phyloP scores from a whole-genome alignment of 2,797 vertebrate genomes.

The Nannoperca australis region DNA sequence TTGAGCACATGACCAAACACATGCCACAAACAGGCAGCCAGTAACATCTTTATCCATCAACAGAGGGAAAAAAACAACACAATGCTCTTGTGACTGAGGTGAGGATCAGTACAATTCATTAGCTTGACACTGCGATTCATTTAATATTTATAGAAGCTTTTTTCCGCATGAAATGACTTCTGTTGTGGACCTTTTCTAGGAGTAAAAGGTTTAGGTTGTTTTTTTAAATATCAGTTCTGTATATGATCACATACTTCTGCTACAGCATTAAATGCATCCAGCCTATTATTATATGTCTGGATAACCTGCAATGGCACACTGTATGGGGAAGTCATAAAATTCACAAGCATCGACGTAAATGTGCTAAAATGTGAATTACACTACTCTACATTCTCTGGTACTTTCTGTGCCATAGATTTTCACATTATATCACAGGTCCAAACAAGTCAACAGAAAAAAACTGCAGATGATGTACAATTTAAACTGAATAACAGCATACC shows the following conservation, averaged over 20 bases:
- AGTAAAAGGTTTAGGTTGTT: neutral
- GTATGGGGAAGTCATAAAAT: neutral
- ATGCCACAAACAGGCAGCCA: constrained; percentile 48
- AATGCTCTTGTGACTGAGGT: constrained; percentile 22
- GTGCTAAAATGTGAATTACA: neutral
- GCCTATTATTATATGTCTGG: too few species aligned
- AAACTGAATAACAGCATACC: too few species aligned
- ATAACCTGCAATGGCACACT: neutral
- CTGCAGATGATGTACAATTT: too few species aligned
- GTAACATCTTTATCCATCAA: constrained; percentile 42
- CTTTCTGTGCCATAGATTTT: neutral
- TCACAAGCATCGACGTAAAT: neutral
- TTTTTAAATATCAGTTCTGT: neutral
- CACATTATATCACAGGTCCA: too few species aligned
- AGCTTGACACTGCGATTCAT: constrained; percentile 32
- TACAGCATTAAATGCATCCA: too few species aligned
- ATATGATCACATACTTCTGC: neutral
- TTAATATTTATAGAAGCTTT: constrained; percentile 43
- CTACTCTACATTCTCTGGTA: neutral
- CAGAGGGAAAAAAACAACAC: constrained; percentile 6
- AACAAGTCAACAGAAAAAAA: too few species aligned
- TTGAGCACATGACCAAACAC: constrained; percentile 62
- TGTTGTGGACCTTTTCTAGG: neutral
- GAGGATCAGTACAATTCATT: constrained; percentile 36
- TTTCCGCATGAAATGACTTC: constrained; percentile 23